These are phyloP conservation scores for Ciconia stormi DNA, from an alignment of 2,113 vertebrate species.

Conservation along the genomic window DNA sequence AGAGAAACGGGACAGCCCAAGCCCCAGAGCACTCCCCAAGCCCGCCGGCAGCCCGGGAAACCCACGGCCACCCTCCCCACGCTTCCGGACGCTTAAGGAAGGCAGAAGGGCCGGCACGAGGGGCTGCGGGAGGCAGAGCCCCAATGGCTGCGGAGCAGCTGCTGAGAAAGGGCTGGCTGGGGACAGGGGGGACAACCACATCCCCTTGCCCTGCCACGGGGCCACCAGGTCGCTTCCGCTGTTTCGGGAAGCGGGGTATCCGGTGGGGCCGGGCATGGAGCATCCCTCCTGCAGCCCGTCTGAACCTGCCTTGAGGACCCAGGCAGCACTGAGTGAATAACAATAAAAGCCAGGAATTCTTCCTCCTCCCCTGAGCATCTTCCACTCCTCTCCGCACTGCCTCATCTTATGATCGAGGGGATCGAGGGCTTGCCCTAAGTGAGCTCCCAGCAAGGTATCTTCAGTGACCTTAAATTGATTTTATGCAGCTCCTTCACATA, in stretches of 20 bases:
- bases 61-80: background rate
- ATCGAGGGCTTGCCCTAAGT: too few species aligned
- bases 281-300: background rate
- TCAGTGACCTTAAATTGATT: background rate
- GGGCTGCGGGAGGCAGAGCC: background rate
- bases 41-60: background rate
- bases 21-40: background rate
- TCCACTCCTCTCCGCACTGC: background rate
- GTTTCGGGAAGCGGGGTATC: background rate
- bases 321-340: background rate
- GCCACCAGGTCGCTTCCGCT: background rate
- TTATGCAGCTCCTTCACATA: background rate
- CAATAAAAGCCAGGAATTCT: background rate
- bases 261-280: background rate
- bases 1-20: background rate
- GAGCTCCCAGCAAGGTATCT: background rate
- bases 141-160: background rate
- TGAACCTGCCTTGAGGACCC: background rate
- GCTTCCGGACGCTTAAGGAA: background rate
- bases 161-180: background rate
- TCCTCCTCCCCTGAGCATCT: too few species aligned
- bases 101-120: background rate
- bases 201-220: background rate
- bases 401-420: background rate
- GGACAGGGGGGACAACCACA: background rate